A percentile compares a stretch with the other conserved stretches of the same genome.
Conservation (phyloP, 2,113 vertebrate genomes). For the Peucedramus taeniatus region DNA sequence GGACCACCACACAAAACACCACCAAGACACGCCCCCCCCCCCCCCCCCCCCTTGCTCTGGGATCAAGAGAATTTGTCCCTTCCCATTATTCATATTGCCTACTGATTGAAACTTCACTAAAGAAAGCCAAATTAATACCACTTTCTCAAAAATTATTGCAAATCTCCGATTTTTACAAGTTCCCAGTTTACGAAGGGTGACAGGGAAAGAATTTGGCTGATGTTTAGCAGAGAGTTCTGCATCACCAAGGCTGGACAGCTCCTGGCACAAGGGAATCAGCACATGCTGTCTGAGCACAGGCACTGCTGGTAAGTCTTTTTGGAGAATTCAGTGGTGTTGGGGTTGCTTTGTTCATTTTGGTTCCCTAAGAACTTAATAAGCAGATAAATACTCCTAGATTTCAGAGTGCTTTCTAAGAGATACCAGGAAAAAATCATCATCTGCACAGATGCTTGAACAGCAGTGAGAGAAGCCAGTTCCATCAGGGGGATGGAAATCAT, state of each 20-base stretch:
- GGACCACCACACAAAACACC: background rate
- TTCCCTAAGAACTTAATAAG: background rate
- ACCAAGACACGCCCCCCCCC: too few species aligned
- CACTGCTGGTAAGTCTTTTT: background rate
- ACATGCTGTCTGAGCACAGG: fast-evolving
- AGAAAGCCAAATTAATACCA: background rate
- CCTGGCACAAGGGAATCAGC: background rate
- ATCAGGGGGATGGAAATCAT: background rate
- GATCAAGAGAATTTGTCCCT: background rate
- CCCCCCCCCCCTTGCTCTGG: background rate
- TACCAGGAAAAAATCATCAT: background rate
- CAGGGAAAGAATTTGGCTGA: background rate
- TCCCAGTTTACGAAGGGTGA: background rate
- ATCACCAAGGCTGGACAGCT: background rate
- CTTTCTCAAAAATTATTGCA: background rate
- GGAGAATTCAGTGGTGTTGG: background rate
- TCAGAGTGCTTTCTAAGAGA: background rate
- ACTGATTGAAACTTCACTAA: background rate
- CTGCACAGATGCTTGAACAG: background rate
- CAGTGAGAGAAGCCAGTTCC: background rate
- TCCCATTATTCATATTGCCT: background rate
- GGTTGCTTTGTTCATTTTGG: background rate
- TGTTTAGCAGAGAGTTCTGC: background rate
- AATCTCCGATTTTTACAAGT: background rate
- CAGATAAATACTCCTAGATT: background rate